A percentile compares a stretch with the other conserved stretches of the same genome.
phyloP scores from a whole-genome alignment of 2,797 vertebrate species.

The Threskiornis aethiopicus region DNA sequence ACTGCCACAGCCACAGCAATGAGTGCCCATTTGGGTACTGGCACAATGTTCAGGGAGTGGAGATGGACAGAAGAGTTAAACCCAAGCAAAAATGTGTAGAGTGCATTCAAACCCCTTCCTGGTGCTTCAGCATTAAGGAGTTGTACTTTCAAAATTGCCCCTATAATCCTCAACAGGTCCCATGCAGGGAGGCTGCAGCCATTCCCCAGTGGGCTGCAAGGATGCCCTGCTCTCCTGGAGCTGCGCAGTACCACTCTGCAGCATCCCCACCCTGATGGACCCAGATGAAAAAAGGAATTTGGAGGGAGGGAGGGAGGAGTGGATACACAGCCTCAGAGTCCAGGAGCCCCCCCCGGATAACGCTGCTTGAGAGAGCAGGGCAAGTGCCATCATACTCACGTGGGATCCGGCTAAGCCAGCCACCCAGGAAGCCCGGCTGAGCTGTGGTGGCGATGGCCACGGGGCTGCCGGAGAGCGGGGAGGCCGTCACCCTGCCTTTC shows the following conservation, averaged over 20 bases:
- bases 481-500: background rate
- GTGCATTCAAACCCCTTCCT: background rate
- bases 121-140: background rate
- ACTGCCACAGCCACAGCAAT: constrained; percentile 61
- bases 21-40: constrained; percentile 87
- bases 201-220: background rate
- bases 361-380: background rate
- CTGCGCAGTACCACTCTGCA: background rate
- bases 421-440: constrained; percentile 7
- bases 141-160: background rate
- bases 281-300: background rate
- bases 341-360: background rate
- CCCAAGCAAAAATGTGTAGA: background rate
- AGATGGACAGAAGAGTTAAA: background rate
- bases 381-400: constrained; percentile 73
- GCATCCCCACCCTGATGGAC: background rate
- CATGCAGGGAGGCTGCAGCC: background rate
- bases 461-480: background rate
- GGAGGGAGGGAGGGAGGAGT: background rate
- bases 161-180: background rate
- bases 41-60: fast-evolving
- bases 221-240: background rate
- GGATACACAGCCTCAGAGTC: background rate
- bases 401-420: constrained; percentile 76
- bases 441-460: background rate